Evolutionary conservation across 64 coral and sea anemone species (phyloP).

Genomic region (Hydrozoanthus tunicans): DNA sequence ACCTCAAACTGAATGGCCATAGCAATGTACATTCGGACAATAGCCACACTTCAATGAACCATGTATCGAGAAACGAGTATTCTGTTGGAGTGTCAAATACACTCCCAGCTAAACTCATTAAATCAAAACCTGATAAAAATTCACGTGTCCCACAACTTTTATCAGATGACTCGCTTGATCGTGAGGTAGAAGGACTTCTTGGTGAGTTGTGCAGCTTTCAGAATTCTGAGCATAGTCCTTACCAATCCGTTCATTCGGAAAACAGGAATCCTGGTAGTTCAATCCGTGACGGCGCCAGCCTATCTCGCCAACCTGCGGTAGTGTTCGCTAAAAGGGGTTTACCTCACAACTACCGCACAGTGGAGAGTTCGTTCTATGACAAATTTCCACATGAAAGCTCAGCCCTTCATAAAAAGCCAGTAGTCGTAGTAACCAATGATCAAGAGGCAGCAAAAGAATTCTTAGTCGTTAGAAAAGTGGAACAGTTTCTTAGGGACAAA

Average conservation of each 20-base stretch:
- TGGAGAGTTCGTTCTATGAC: neutral
- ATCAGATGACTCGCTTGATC: slow-evolving; percentile 83
- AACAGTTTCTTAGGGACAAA: slow-evolving; percentile 20
- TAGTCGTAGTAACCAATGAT: slow-evolving; percentile 42
- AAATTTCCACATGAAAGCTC: neutral
- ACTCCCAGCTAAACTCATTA: neutral
- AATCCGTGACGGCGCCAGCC: neutral
- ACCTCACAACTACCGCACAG: neutral
- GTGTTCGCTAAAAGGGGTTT: neutral
- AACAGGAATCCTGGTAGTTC: neutral
- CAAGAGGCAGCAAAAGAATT: slow-evolving; percentile 60
- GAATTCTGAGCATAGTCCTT: neutral
- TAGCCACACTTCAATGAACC: neutral
- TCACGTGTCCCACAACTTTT: slow-evolving; percentile 33
- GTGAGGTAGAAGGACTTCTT: slow-evolving; percentile 78
- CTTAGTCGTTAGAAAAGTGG: slow-evolving; percentile 11
- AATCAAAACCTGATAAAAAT: neutral
- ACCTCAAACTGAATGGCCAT: slow-evolving; percentile 25
- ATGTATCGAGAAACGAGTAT: neutral
- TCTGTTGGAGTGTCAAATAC: neutral
- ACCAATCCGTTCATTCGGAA: neutral
- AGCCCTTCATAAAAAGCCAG: neutral
- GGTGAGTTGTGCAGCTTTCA: slow-evolving; percentile 46
- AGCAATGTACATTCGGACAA: neutral
- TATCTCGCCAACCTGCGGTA: neutral